Percentiles rank a stretch among this genome's conserved stretches.
Evolutionary conservation across 1,140 invertebrate species (phyloP).

Genomic region (Zaprionus gabonicus): DNA sequence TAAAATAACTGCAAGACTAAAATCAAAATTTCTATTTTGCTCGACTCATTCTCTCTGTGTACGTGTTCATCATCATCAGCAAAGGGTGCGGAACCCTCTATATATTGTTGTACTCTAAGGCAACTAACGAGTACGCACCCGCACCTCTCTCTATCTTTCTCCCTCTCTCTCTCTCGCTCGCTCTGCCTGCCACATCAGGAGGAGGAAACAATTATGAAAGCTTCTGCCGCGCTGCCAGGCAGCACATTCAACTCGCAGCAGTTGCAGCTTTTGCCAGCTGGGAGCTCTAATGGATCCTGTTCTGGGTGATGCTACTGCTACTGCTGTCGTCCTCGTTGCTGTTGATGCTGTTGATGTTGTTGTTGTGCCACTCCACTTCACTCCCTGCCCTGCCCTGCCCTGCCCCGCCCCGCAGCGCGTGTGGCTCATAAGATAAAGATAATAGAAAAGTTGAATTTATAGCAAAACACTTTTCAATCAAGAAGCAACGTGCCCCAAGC

Average conservation of each 20-base stretch:
- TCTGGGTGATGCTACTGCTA: constrained; percentile 14
- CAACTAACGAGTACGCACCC: not conserved
- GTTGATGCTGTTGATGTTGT: not conserved
- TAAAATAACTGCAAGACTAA: no score
- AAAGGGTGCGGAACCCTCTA: constrained; percentile 45
- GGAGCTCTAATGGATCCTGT: constrained; percentile 25
- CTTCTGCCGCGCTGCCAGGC: constrained; percentile 22
- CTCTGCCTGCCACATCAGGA: constrained; percentile 27
- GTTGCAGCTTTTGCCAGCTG: constrained; percentile 16
- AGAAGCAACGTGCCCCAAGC: constrained; percentile 15
- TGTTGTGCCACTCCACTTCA: constrained; percentile 13
- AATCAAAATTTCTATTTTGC: no score
- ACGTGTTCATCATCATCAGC: constrained; percentile 19
- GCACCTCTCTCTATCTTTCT: no score
- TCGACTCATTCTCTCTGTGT: not conserved
- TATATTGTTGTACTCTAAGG: constrained; percentile 22
- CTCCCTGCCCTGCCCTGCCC: constrained; percentile 6
- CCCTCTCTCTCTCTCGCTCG: not conserved
- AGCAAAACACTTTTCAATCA: constrained; percentile 76
- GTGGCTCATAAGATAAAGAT: constrained; percentile 67
- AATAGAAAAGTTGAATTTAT: constrained; percentile 74
- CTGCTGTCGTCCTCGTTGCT: not conserved
- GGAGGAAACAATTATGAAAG: constrained; percentile 62
- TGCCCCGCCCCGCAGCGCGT: constrained; percentile 37
- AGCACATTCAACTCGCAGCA: constrained; percentile 42